Evolutionary conservation across 1,140 invertebrate species (phyloP), one percentile per base, ranked within the genome.

Genomic region (Bicyclus anynana): DNA sequence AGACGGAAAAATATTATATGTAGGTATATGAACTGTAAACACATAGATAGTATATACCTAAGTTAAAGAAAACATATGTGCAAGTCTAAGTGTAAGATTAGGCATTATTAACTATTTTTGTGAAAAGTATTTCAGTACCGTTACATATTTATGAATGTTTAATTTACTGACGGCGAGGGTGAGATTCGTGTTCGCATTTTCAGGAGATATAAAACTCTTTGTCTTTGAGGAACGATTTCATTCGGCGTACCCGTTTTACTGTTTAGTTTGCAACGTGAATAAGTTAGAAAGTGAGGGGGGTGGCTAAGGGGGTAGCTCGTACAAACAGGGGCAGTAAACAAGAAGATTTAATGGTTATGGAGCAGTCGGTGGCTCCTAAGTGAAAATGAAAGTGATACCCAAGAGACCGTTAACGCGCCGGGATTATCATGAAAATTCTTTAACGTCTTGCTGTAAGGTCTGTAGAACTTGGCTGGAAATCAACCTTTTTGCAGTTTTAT

Each of bases 361-460:
- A 72, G 65, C 66, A 72, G 74, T 77, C 68, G 64, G 70, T 69
- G 65, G 71, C 59, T n/a, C 62, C 66, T 82, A 79, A 79, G 77
- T 82, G 79, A 82, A 84, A 80, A 80, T 80, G 75, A 80, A 79
- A 80, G 76, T 79, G 72, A 82, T 78, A 77, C 77, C 68, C 72
- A 51, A 42, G 74, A 74, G 74, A 17, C 65, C 59, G 64, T 77
- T 81, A 75, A 70, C 73, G 76, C 54, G 56, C 44, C 63, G 59
- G 67, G 66, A 77, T 74, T 74, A 76, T 77, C 68, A 74, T 62
- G 65, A 57, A 69, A 72, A 73, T 67, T 70, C 67, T 67, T 70
- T 62, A 58, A 63, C 37, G 57, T 63, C 65, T 62, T 62, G 52
- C 17, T 46, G 42, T 47, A 38, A 33, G 7, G 26, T 44, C n/a